Base-by-base conservation (phyloP, 2,113 vertebrate genomes). In the Xiphophorus couchianus region DNA sequence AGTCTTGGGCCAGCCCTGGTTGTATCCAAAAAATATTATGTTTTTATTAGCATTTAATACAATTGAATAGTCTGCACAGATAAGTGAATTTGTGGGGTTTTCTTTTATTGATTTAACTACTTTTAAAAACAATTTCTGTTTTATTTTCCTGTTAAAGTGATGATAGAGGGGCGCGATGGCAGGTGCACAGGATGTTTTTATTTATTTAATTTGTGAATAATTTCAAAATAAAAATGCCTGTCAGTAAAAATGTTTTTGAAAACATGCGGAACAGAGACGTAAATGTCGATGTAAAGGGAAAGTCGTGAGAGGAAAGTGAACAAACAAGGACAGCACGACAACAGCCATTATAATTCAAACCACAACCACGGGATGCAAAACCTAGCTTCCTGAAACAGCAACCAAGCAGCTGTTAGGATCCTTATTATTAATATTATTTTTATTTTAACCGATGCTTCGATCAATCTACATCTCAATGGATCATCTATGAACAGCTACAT, bases 291-390 rank as follows among this genome's bases (percentile, higher is more conserved):
- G 73, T 0, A 66, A 66, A 75, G 69, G 48, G 69, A 71, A 28
- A 63, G 22, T 28, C 17, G 15, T 71, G 69, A 54, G 58, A 30
- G 30, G 44, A 67, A 69, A 66, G 83, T 60, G 73, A 68, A 70
- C 70, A 48, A 68, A 69, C 54, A 39, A 33, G 27, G 25, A 84
- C 79, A 64, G 29, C 73, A 30, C 48, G 54, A 61, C 75, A 76
- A 39, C 77, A 82, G 69, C 71, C 83, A 80, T 61, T 15, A 74
- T 69, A 67, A 77, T 80, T 68, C 62, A 70, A 83, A 31, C 74
- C 73, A 51, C 28, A 58, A 69, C 3, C 44, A 33, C 5, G 14
- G 42, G 42, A 44, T 19, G 7, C 44, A 48, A 69, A 22, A 39
- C 14, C 10, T 22, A 25, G 54, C 64, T 25, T 35, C 6, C 22